Conservation (phyloP, 1,140 invertebrate genomes). For the Hermetia illucens region DNA sequence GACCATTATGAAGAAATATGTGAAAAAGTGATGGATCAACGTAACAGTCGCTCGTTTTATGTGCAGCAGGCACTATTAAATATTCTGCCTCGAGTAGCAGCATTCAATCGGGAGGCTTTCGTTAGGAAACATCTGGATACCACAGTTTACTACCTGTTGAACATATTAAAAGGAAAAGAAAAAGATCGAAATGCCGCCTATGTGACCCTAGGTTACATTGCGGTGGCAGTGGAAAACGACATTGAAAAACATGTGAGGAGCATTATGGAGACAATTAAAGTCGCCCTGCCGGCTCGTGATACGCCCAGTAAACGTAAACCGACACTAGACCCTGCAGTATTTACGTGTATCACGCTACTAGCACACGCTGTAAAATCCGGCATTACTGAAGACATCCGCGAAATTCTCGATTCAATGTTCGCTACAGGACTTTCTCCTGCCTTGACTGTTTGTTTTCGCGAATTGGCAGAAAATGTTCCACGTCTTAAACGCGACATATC, state of each 20-base stretch:
- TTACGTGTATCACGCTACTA: slow-evolving; percentile 88
- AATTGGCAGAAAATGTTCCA: slow-evolving; percentile 79
- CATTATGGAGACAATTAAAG: slow-evolving; percentile 78
- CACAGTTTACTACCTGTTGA: slow-evolving; percentile 65
- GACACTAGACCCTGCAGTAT: slow-evolving; percentile 75
- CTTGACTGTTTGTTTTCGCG: slow-evolving; percentile 77
- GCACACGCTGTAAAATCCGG: slow-evolving; percentile 68
- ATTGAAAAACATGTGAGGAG: slow-evolving; percentile 66
- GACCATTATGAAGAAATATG: slow-evolving; percentile 79
- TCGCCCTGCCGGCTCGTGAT: slow-evolving; percentile 66
- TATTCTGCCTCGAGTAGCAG: slow-evolving; percentile 85
- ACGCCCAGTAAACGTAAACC: slow-evolving; percentile 53
- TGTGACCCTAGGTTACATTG: slow-evolving; percentile 77
- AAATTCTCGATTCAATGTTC: slow-evolving; percentile 83
- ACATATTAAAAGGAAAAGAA: slow-evolving; percentile 58
- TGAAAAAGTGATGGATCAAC: slow-evolving; percentile 62
- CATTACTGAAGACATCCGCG: slow-evolving; percentile 63
- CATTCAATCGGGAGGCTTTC: slow-evolving; percentile 78
- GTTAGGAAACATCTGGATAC: slow-evolving; percentile 58
- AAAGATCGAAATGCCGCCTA: slow-evolving; percentile 77
- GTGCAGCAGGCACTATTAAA: slow-evolving; percentile 80
- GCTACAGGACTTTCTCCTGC: slow-evolving; percentile 80
- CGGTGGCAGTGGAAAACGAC: slow-evolving; percentile 73
- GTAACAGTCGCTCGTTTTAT: slow-evolving; percentile 54
- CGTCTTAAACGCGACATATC: slow-evolving; percentile 80